Percentiles rank a stretch among this genome's conserved stretches.
These are phyloP conservation scores for Pilophorus perplexus DNA, from an alignment of 2,888 invertebrate genomes.

Conservation along the genomic window DNA sequence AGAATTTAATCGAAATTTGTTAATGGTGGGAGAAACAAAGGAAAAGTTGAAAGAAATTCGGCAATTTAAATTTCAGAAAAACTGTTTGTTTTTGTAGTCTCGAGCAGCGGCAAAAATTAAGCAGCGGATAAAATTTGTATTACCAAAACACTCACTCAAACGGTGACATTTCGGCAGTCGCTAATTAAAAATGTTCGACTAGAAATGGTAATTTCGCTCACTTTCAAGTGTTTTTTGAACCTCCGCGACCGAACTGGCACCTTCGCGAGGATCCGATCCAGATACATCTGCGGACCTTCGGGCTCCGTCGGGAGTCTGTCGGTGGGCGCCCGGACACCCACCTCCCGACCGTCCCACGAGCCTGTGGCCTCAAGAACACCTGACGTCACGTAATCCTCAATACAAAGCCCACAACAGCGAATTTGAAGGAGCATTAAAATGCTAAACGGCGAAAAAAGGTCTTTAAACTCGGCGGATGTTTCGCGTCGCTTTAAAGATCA, in stretches of 20 bases:
- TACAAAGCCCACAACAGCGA: background rate
- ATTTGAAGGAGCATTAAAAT: no score
- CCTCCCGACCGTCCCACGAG: conserved; percentile 13
- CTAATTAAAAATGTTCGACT: no score
- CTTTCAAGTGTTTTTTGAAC: background rate
- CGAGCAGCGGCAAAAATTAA: background rate
- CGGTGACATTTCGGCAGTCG: background rate
- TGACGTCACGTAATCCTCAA: conserved; percentile 16
- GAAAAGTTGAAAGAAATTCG: background rate
- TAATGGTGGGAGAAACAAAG: no score
- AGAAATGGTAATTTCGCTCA: background rate
- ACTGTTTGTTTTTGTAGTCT: background rate
- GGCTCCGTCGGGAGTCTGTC: background rate
- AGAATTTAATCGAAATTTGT: no score
- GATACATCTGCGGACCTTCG: conserved; percentile 23
- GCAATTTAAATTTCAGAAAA: background rate
- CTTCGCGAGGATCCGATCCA: conserved; percentile 20
- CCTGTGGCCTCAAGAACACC: background rate
- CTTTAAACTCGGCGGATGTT: background rate
- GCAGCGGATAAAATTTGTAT: no score
- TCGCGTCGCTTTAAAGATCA: background rate
- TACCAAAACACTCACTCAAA: no score
- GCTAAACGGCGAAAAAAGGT: background rate
- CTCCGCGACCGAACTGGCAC: conserved; percentile 20
- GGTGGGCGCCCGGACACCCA: conserved; percentile 30